These are phyloP conservation scores for Mesorhabditis sp. DNA, from an alignment of 2,888 invertebrate genomes.

Conservation along the genomic window DNA sequence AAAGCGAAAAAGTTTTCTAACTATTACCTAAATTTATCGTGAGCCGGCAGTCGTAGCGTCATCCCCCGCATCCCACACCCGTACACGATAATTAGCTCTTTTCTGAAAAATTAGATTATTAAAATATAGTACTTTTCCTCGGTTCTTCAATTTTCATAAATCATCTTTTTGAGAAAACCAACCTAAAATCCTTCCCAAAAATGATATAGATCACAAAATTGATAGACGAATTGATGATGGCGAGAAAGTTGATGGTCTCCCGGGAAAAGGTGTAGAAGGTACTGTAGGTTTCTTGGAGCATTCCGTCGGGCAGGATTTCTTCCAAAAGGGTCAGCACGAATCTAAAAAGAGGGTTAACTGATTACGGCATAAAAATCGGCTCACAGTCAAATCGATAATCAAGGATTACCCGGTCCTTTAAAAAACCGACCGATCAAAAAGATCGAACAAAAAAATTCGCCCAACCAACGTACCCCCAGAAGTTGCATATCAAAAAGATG, in stretches of 20 bases:
- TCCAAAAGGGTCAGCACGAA: constrained; percentile 51
- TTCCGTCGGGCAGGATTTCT: constrained; percentile 17
- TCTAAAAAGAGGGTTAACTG: not conserved
- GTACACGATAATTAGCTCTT: constrained; percentile 46
- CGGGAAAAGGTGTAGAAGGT: constrained; percentile 51
- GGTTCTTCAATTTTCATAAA: not conserved
- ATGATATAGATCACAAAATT: constrained; percentile 97
- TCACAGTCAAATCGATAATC: no score
- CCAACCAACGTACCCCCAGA: constrained; percentile 34
- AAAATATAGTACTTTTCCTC: not conserved
- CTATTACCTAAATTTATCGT: constrained; percentile 34
- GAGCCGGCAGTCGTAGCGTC: constrained; percentile 35
- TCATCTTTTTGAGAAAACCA: not conserved
- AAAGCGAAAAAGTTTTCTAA: not conserved
- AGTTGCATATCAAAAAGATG: constrained; percentile 53
- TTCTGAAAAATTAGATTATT: constrained; percentile 25
- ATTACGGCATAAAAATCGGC: no score
- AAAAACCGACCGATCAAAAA: no score
- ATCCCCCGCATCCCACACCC: constrained; percentile 47
- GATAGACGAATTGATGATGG: constrained; percentile 92
- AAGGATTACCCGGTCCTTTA: no score
- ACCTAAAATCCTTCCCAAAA: constrained; percentile 78
- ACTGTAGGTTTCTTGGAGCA: constrained; percentile 29
- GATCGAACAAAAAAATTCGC: not conserved
- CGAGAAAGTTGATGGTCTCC: constrained; percentile 76